These are phyloP conservation scores for Collichthys lucidus DNA, from an alignment of 2,113 vertebrate species.

Conservation along the genomic window DNA sequence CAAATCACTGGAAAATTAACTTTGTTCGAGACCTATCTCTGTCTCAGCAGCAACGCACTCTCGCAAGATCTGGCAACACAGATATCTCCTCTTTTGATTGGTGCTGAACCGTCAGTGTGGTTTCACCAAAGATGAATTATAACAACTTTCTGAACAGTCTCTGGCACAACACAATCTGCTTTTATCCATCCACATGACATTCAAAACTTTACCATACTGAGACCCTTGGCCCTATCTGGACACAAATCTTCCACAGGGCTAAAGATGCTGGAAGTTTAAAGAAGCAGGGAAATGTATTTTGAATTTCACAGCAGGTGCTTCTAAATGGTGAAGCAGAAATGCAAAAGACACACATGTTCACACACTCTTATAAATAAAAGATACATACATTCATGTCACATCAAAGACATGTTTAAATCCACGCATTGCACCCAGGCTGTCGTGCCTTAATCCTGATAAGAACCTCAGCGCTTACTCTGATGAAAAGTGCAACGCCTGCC, in stretches of 20 bases:
- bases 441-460: conserved; percentile 69
- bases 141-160: too few species aligned
- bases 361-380: background rate
- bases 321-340: background rate
- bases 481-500: conserved; percentile 46
- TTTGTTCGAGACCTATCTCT: too few species aligned
- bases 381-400: conserved; percentile 45
- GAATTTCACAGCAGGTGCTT: background rate
- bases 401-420: conserved; percentile 71
- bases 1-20: too few species aligned
- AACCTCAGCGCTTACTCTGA: conserved; percentile 55
- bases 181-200: too few species aligned
- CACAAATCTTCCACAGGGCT: background rate
- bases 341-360: conserved; percentile 20
- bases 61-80: too few species aligned
- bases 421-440: conserved; percentile 37
- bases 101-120: too few species aligned
- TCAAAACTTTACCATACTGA: background rate
- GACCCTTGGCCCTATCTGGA: background rate
- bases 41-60: too few species aligned
- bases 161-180: too few species aligned
- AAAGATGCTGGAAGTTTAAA: background rate
- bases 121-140: too few species aligned
- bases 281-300: background rate
- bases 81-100: too few species aligned